Conservation (phyloP, 2,797 vertebrate species). For the Peromyscus attwateri region DNA sequence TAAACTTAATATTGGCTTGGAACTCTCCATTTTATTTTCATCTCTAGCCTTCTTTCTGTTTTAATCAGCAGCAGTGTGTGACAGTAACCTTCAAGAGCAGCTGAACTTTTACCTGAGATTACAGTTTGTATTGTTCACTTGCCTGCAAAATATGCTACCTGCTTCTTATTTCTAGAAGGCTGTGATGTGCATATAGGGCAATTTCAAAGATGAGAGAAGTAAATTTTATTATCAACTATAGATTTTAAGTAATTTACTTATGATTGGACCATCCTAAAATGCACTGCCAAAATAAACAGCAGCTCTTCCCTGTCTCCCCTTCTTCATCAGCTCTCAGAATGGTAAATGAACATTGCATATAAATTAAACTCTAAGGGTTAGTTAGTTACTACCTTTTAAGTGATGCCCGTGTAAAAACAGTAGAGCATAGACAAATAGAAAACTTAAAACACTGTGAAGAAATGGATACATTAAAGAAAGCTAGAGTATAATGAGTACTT, state of each 20-base stretch:
- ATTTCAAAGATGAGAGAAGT: slow-evolving; percentile 5
- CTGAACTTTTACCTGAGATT: slow-evolving; percentile 2
- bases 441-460: neutral
- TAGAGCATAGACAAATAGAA: neutral
- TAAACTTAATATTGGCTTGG: neutral
- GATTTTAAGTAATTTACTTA: slow-evolving; percentile 40
- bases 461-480: neutral
- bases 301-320: neutral
- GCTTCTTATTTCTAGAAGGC: slow-evolving; percentile 18
- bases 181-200: neutral
- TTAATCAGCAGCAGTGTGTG: slow-evolving; percentile 41
- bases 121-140: neutral
- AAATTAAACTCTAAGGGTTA: neutral
- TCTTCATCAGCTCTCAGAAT: neutral
- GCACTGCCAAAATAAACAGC: neutral
- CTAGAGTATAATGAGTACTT: neutral
- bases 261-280: neutral
- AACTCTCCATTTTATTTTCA: neutral
- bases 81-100: slow-evolving; percentile 13
- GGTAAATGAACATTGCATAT: neutral
- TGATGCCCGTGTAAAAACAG: neutral
- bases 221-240: slow-evolving; percentile 19
- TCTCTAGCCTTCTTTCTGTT: neutral
- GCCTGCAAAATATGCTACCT: slow-evolving; percentile 2
- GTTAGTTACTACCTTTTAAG: neutral